These are phyloP conservation scores for Oscheius onirici DNA, from an alignment of 2,888 invertebrate genomes.

Conservation along the genomic window DNA sequence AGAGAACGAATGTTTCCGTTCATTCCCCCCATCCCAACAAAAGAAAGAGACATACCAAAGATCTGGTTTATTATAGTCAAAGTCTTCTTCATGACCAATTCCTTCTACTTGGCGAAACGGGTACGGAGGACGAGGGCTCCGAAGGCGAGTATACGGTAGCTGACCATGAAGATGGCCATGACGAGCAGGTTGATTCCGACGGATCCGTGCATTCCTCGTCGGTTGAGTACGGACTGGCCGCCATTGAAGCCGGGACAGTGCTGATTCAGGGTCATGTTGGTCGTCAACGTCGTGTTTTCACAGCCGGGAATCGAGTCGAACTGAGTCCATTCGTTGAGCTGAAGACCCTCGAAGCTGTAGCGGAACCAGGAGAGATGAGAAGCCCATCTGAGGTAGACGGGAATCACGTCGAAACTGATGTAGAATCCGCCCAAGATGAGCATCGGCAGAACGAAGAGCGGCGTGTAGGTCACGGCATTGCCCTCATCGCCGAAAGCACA, in stretches of 20 bases:
- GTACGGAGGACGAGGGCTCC: conserved; percentile 48
- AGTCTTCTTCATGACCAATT: too few species aligned
- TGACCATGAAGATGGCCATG: conserved; percentile 46
- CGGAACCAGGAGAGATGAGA: conserved; percentile 63
- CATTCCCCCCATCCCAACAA: too few species aligned
- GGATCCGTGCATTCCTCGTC: conserved; percentile 46
- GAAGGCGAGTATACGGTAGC: conserved; percentile 52
- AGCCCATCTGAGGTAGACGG: conserved; percentile 50
- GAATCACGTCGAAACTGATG: conserved; percentile 58
- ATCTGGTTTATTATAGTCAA: too few species aligned
- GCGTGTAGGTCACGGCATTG: conserved; percentile 59
- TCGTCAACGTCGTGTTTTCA: not conserved
- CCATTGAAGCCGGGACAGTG: conserved; percentile 53
- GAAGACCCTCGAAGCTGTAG: conserved; percentile 62
- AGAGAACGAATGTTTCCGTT: too few species aligned
- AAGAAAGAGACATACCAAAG: too few species aligned
- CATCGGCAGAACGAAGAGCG: conserved; percentile 62
- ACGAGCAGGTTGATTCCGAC: conserved; percentile 39
- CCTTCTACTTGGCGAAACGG: conserved; percentile 46
- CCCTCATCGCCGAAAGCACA: conserved; percentile 63
- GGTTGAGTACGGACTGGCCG: conserved; percentile 36
- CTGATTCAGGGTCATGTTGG: not conserved
- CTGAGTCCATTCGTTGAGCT: conserved; percentile 59
- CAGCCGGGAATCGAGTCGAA: conserved; percentile 35
- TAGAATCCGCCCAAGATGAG: conserved; percentile 63